phyloP scores from a whole-genome alignment of 1,140 invertebrate genomes.

The Drosophila lowei region DNA sequence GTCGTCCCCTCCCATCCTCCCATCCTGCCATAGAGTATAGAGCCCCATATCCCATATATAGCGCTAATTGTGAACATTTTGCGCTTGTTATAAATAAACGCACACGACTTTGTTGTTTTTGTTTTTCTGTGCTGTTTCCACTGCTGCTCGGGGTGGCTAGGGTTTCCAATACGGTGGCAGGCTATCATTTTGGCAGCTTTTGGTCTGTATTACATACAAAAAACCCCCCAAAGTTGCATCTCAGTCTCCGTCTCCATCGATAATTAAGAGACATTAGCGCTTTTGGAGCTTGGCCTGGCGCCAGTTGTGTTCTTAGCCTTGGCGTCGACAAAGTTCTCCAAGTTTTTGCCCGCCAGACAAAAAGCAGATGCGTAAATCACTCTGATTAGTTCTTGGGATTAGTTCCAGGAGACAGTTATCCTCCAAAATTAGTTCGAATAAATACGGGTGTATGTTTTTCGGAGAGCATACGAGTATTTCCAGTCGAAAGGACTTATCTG shows the following conservation, averaged over 20 bases:
- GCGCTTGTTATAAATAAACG: conserved; percentile 75
- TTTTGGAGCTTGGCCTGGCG: conserved; percentile 38
- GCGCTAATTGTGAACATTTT: conserved; percentile 77
- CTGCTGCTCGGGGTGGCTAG: conserved; percentile 2
- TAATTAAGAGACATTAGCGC: conserved; percentile 56
- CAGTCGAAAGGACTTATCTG: conserved; percentile 23
- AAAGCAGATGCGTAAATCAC: conserved; percentile 11
- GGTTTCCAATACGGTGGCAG: conserved; percentile 12
- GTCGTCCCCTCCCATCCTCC: too few relatives aligned
- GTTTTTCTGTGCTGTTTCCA: conserved; percentile 18
- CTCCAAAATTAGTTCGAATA: neutral
- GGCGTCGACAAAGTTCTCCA: conserved; percentile 33
- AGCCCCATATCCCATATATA: conserved; percentile 60
- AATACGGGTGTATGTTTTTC: neutral
- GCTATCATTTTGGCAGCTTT: conserved; percentile 32
- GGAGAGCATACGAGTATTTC: neutral
- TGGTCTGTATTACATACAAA: neutral
- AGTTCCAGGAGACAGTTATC: too few relatives aligned
- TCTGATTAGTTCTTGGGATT: too few relatives aligned
- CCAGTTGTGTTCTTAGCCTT: conserved; percentile 22
- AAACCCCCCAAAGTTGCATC: conserved; percentile 6
- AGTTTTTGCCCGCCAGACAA: neutral
- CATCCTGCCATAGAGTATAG: conserved; percentile 13
- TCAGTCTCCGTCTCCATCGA: conserved; percentile 2
- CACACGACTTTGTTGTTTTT: conserved; percentile 38